Conservation (phyloP, 2,797 vertebrate genomes). For the Oreochromis grahami region DNA sequence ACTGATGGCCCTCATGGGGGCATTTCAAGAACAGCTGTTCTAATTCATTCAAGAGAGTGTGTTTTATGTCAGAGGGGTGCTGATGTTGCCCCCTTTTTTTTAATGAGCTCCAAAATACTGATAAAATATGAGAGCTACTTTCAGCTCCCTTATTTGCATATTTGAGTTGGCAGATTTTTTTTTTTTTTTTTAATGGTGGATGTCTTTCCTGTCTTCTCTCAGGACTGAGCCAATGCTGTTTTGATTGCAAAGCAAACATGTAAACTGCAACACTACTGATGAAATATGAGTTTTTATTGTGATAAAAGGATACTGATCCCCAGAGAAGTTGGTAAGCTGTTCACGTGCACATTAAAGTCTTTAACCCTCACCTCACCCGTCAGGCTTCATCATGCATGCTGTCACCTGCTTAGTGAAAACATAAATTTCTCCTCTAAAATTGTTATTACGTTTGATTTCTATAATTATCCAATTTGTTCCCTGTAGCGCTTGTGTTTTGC, state of each 20-base stretch:
- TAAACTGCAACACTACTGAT: not conserved
- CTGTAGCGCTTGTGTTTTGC: not conserved
- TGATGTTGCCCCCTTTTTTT: not conserved
- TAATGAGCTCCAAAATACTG: not conserved
- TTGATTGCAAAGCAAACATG: not conserved
- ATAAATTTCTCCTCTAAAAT: not conserved
- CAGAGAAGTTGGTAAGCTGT: not conserved
- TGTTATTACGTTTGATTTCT: not conserved
- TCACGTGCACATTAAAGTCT: not conserved
- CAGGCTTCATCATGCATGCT: not conserved
- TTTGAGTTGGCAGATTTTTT: not conserved
- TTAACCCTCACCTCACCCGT: not conserved
- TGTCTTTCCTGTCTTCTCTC: not conserved
- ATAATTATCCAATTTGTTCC: not conserved
- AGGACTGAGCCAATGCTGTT: not conserved
- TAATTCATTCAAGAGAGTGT: not conserved
- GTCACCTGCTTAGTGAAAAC: not conserved
- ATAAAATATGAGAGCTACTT: not conserved
- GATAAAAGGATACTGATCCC: not conserved
- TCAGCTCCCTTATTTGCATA: not conserved
- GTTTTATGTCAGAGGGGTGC: not conserved
- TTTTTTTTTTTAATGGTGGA: not conserved
- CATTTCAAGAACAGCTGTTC: not conserved
- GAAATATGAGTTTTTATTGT: not conserved
- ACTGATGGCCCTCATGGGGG: not conserved